A percentile compares a stretch with the other conserved stretches of the same genome.
These are phyloP conservation scores for Spea bombifrons DNA, from an alignment of 2,113 vertebrate species.

Conservation along the genomic window DNA sequence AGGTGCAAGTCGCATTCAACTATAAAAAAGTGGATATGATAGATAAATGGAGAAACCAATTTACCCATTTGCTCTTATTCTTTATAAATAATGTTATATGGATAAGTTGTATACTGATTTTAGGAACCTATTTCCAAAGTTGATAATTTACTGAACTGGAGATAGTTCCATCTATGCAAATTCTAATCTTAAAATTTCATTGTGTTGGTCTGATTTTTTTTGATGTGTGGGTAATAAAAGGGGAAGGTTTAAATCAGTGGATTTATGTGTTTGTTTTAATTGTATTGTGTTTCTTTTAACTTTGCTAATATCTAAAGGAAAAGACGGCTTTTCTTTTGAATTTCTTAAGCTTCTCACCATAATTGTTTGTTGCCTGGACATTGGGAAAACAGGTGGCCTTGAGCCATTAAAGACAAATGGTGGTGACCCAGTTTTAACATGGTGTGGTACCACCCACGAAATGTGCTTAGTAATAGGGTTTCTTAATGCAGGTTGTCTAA, in stretches of 20 bases:
- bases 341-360: slow-evolving; percentile 64
- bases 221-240: slow-evolving; percentile 65
- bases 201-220: slow-evolving; percentile 62
- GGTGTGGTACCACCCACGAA: slow-evolving; percentile 61
- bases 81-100: too few species aligned
- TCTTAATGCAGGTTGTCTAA: slow-evolving; percentile 61
- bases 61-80: too few species aligned
- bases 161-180: slow-evolving; percentile 52
- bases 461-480: slow-evolving; percentile 63
- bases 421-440: slow-evolving; percentile 49
- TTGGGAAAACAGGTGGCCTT: slow-evolving; percentile 61
- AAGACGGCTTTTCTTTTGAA: slow-evolving; percentile 63
- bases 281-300: slow-evolving; percentile 69
- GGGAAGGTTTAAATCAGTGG: slow-evolving; percentile 69
- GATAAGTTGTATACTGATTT: too few species aligned
- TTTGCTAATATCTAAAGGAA: slow-evolving; percentile 52
- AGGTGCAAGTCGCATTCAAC: too few species aligned
- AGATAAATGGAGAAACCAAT: too few species aligned
- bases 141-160: too few species aligned
- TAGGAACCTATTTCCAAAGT: too few species aligned
- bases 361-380: slow-evolving; percentile 62
- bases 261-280: slow-evolving; percentile 59
- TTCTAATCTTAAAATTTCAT: slow-evolving; percentile 62
- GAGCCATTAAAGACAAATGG: slow-evolving; percentile 59
- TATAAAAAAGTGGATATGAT: too few species aligned